Conservation (phyloP, 2,888 invertebrate genomes). For the Protonemura montana region DNA sequence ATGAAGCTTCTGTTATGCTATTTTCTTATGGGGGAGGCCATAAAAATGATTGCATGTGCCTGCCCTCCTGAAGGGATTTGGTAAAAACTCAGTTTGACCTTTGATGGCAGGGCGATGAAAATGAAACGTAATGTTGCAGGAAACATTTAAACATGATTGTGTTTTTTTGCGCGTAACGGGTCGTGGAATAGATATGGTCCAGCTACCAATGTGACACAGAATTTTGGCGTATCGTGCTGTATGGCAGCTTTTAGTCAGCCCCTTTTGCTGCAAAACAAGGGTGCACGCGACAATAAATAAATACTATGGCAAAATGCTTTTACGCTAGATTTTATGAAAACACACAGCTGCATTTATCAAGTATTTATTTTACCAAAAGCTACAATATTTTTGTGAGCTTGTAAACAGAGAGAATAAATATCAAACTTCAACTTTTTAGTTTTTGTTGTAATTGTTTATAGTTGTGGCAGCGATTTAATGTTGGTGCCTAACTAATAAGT, state of each 20-base stretch:
- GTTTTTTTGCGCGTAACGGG: not conserved
- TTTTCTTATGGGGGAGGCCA: not conserved
- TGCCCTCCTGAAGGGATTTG: not conserved
- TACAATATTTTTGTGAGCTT: not conserved
- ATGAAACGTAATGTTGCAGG: not conserved
- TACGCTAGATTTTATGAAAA: not conserved
- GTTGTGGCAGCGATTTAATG: too few relatives aligned
- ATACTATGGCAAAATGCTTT: constrained; percentile 12
- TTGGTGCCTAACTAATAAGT: too few relatives aligned
- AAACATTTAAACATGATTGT: not conserved
- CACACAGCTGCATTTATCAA: not conserved
- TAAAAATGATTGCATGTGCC: constrained; percentile 5
- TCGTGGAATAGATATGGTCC: not conserved
- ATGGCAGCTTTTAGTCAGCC: not conserved
- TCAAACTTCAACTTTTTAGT: too few relatives aligned
- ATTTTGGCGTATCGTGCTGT: not conserved
- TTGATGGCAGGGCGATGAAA: not conserved
- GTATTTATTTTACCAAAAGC: not conserved
- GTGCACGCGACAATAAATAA: not conserved
- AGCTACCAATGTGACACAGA: not conserved
- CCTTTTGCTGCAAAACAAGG: not conserved
- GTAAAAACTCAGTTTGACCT: not conserved
- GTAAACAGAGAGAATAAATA: not conserved
- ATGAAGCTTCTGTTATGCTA: not conserved
- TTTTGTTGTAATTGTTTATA: too few relatives aligned